Evolutionary conservation across 2,797 vertebrate species (phyloP), one percentile per base, ranked within the genome.

Genomic region (Liparis tanakae): DNA sequence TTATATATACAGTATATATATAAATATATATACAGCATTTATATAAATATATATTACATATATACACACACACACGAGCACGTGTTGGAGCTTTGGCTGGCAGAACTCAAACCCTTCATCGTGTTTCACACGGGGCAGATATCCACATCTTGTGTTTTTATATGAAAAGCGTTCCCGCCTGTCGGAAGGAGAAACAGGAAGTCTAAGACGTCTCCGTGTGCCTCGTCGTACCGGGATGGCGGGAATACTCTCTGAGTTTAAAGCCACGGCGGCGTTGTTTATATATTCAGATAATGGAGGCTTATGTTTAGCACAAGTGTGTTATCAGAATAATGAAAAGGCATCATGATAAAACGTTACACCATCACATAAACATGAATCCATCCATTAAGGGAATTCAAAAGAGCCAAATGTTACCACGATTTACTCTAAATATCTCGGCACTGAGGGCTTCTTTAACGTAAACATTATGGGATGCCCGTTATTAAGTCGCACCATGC

Each of bases 141-240:
- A 54, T 79, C 68, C 58, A 18, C 74, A 76, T 70, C 17, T 43
- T 66, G 39, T 20, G 33, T 75, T 72, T 64, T 12, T 7, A 81
- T 60, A 63, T 39, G 58, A 75, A 79, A 79, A 62, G 58, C 67
- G 44, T 57, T 65, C 46, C 33, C 39, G 56, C 22, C 59, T 46
- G 71, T 78, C 61, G 58, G 51, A 22, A 20, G 66, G 6, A 57
- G 69, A 71, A 71, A 80, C 48, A 41, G 17, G 63, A 81, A 80
- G 54, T 77, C 70, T 66, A 39, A 85, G 71, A 57, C 62, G 20
- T 41, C 67, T 78, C 57, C 72, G 59, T 10, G 15, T 68, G 37
- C 33, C n/a, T 9, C 61, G 50, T 80, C 68, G 69, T 17, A 33
- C 36, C 48, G 44, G 3, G 30, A 41, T 77, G 30, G n/a, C 59